phyloP scores from a whole-genome alignment of 2,888 invertebrate genomes.

The Aproaerema taeniolella region DNA sequence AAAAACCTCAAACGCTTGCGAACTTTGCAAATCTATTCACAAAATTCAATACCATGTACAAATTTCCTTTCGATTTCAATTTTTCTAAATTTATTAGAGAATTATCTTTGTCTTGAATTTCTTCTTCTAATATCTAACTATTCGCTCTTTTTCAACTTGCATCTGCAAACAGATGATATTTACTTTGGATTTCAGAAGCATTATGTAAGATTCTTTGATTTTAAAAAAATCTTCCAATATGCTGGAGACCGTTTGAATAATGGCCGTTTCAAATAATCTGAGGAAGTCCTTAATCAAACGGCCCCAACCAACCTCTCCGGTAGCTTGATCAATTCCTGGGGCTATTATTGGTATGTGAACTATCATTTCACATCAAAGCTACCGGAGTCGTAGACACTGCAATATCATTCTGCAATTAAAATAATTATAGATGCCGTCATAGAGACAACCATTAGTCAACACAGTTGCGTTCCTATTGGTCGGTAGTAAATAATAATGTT shows the following conservation, averaged over 20 bases:
- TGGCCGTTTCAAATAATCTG: slow-evolving; percentile 21
- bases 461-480: slow-evolving; percentile 2
- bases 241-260: slow-evolving; percentile 37
- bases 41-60: slow-evolving; percentile 34
- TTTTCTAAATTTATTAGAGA: slow-evolving; percentile 26
- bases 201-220: slow-evolving; percentile 57
- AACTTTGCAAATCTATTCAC: slow-evolving; percentile 47
- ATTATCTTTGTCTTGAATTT: slow-evolving; percentile 24
- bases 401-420: slow-evolving; percentile 42
- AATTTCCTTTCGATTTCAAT: slow-evolving; percentile 29
- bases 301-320: slow-evolving; percentile 32
- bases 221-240: slow-evolving; percentile 33
- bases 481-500: slow-evolving; percentile 25
- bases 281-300: slow-evolving; percentile 35
- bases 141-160: slow-evolving; percentile 56
- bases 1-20: slow-evolving; percentile 55
- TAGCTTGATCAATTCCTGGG: slow-evolving; percentile 33
- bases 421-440: slow-evolving; percentile 37
- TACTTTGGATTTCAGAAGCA: slow-evolving; percentile 61
- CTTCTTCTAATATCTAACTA: slow-evolving; percentile 42
- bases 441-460: slow-evolving; percentile 32
- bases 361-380: slow-evolving; percentile 30
- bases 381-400: slow-evolving; percentile 46
- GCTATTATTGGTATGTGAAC: background rate
- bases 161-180: slow-evolving; percentile 59